phyloP scores from a whole-genome alignment of 1,140 invertebrate species.

The Drosophila nannoptera region DNA sequence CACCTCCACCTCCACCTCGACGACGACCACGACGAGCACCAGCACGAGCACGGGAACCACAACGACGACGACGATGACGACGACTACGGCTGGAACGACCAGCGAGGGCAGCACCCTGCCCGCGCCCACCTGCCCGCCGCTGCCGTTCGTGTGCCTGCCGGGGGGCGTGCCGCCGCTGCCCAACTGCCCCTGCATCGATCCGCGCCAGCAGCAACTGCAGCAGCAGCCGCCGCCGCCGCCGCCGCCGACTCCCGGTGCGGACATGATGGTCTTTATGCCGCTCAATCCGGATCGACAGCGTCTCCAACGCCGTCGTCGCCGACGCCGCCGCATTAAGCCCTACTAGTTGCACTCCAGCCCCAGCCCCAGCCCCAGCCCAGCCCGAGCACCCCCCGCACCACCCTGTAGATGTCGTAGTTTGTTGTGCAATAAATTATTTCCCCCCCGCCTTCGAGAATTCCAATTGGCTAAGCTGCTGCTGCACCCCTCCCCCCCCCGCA shows the following conservation, averaged over 20 bases:
- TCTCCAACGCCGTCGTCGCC: conserved; percentile 56
- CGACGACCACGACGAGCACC: conserved; percentile 20
- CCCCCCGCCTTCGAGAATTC: conserved; percentile 16
- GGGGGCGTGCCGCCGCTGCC: conserved; percentile 59
- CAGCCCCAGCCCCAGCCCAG: conserved; percentile 1
- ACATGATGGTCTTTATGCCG: conserved; percentile 71
- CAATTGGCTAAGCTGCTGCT: background rate
- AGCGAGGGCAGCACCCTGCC: conserved; percentile 44
- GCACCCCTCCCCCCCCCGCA: background rate
- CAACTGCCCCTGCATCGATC: conserved; percentile 76
- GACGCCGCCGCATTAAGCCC: conserved; percentile 4
- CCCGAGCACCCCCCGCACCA: background rate
- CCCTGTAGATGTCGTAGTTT: conserved; percentile 28
- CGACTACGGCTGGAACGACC: conserved; percentile 30
- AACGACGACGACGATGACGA: conserved; percentile 1
- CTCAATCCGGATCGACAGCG: conserved; percentile 52
- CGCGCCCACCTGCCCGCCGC: conserved; percentile 53
- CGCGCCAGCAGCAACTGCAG: conserved; percentile 43
- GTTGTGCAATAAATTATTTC: conserved; percentile 41
- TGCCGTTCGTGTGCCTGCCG: conserved; percentile 65
- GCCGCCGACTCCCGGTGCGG: conserved; percentile 41
- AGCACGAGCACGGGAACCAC: conserved; percentile 11
- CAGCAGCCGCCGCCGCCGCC: conserved; percentile 1
- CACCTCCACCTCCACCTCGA: conserved; percentile 7
- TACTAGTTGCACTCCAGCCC: conserved; percentile 18